phyloP scores from a whole-genome alignment of 2,113 vertebrate genomes.

The Stegostoma tigrinum region DNA sequence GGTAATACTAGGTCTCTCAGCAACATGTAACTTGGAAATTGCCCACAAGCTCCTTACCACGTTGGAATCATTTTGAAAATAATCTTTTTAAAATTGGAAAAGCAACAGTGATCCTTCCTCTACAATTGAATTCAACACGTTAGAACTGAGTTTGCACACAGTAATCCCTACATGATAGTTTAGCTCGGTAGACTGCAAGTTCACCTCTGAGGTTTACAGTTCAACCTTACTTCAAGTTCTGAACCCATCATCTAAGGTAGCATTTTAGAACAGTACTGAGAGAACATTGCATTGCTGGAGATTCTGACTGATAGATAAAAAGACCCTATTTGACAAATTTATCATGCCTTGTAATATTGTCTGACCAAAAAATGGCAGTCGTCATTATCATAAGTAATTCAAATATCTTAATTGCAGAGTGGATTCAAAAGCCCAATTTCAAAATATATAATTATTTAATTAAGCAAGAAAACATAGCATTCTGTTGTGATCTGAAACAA shows the following conservation, averaged over 20 bases:
- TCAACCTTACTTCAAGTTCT: neutral
- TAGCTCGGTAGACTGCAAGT: neutral
- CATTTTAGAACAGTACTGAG: neutral
- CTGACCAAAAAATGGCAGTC: neutral
- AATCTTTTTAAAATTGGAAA: conserved; percentile 10
- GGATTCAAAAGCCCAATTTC: neutral
- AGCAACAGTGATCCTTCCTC: neutral
- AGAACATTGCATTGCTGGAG: neutral
- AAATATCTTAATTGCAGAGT: neutral
- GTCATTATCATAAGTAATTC: neutral
- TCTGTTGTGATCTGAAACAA: neutral
- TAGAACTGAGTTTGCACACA: neutral
- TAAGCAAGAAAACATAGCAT: too few species aligned
- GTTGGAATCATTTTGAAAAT: conserved; percentile 7
- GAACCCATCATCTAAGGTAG: neutral
- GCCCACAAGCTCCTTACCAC: neutral
- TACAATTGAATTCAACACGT: conserved; percentile 22
- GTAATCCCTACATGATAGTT: neutral
- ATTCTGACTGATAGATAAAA: neutral
- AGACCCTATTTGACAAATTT: neutral
- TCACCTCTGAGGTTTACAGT: neutral
- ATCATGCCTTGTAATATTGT: neutral
- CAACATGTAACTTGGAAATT: neutral
- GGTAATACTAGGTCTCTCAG: neutral
- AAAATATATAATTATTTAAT: neutral